phyloP scores from a whole-genome alignment of 1,140 invertebrate genomes.

The Brachionus asplanchnoidis region DNA sequence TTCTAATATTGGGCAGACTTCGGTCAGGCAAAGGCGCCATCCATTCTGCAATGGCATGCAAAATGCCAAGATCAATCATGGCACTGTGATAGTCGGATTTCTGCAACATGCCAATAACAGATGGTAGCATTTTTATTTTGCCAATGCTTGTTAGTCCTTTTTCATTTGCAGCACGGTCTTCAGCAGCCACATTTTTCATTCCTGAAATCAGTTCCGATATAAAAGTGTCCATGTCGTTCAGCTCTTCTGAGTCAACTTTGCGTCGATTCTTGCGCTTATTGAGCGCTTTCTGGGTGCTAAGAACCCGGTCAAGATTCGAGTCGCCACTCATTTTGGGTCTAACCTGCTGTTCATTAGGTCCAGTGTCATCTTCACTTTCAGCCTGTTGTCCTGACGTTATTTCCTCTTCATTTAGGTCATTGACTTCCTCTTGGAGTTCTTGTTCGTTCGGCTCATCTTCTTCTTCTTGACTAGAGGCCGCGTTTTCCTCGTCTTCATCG shows the following conservation, averaged over 20 bases:
- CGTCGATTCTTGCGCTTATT: slow-evolving; percentile 1
- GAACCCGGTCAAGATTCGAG: slow-evolving; percentile 3
- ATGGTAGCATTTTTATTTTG: slow-evolving; percentile 15
- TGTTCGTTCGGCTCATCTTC: neutral
- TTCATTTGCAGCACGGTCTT: slow-evolving; percentile 33
- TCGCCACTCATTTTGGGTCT: neutral
- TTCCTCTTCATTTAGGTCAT: neutral
- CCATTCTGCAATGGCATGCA: slow-evolving; percentile 68
- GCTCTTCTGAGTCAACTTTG: slow-evolving; percentile 25
- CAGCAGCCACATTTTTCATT: slow-evolving; percentile 40
- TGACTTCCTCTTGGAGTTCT: neutral
- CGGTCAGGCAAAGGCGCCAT: slow-evolving; percentile 93
- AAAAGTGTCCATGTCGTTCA: slow-evolving; percentile 23
- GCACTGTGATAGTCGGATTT: neutral
- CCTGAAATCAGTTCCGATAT: slow-evolving; percentile 3
- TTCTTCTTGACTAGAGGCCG: neutral
- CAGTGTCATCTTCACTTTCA: neutral
- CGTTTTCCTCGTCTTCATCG: neutral
- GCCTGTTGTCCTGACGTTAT: neutral
- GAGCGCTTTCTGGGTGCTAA: neutral
- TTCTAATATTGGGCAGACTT: slow-evolving; percentile 83
- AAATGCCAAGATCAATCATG: slow-evolving; percentile 12
- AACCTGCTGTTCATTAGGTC: neutral
- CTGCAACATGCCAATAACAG: slow-evolving; percentile 4
- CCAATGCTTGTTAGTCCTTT: neutral